Percentiles rank a stretch among this genome's conserved stretches.
phyloP scores from a whole-genome alignment of 2,113 vertebrate species.

The Alligator mississippiensis region DNA sequence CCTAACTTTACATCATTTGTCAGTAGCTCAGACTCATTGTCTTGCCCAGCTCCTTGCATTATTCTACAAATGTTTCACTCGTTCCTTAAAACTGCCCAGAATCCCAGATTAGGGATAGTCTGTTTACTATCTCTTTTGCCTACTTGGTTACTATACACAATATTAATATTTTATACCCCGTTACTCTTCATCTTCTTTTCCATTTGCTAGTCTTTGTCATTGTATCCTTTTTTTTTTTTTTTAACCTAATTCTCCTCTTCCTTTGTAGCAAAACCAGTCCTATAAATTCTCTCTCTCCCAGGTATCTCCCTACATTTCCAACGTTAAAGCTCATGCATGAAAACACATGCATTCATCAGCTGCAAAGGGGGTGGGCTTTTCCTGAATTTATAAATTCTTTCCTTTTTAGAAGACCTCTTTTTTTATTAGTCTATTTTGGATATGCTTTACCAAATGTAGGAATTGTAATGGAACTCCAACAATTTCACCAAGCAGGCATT shows the following conservation, averaged over 20 bases:
- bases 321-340: neutral
- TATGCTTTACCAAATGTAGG: neutral
- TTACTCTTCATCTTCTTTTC: no score
- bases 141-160: conserved; percentile 28
- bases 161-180: conserved; percentile 26
- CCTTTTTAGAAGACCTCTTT: neutral
- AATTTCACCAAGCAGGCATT: neutral
- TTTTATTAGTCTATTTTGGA: neutral
- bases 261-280: conserved; percentile 51
- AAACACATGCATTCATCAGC: neutral
- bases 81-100: conserved; percentile 24
- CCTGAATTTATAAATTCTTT: neutral
- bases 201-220: neutral
- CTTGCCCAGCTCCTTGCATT: neutral
- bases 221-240: neutral
- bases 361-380: neutral
- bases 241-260: conserved; percentile 10
- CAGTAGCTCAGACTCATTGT: conserved; percentile 7
- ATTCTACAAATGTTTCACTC: neutral
- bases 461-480: neutral
- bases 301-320: neutral
- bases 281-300: neutral
- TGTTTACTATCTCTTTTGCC: neutral
- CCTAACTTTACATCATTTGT: neutral
- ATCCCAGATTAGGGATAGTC: neutral